phyloP scores from a whole-genome alignment of 1,140 invertebrate species.

The Wasmannia auropunctata region DNA sequence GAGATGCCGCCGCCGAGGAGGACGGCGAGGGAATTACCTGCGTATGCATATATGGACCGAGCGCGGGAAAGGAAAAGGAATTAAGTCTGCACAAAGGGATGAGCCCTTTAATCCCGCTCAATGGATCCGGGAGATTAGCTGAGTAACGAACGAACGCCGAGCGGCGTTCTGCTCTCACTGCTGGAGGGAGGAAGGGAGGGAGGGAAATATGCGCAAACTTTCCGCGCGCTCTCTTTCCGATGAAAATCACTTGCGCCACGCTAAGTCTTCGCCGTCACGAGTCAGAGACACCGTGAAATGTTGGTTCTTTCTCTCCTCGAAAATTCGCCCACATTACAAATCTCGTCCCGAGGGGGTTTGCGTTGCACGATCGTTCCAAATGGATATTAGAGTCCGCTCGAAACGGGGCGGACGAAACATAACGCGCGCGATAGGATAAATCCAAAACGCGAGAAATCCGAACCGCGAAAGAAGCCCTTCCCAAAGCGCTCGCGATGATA shows the following conservation, averaged over 20 bases:
- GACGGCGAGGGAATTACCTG: not conserved
- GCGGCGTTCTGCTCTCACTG: not conserved
- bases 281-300: not conserved
- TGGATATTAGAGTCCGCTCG: not conserved
- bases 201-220: not conserved
- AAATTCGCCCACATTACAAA: not conserved
- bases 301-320: not conserved
- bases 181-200: no score
- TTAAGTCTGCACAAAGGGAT: slow-evolving; percentile 44
- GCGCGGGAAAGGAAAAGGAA: not conserved
- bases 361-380: not conserved
- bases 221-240: not conserved
- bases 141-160: slow-evolving; percentile 1
- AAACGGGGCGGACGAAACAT: not conserved
- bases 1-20: not conserved
- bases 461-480: slow-evolving; percentile 2
- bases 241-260: not conserved
- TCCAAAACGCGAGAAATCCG: not conserved
- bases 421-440: not conserved
- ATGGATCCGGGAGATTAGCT: slow-evolving; percentile 35
- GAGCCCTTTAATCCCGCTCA: slow-evolving; percentile 19
- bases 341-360: not conserved
- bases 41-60: slow-evolving; percentile 15
- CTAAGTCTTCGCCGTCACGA: not conserved
- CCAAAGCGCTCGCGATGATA: not conserved